A percentile compares a stretch with the other conserved stretches of the same genome.
Conservation (phyloP, 2,888 invertebrate species). For the Mongoloraphidia duomilia region DNA sequence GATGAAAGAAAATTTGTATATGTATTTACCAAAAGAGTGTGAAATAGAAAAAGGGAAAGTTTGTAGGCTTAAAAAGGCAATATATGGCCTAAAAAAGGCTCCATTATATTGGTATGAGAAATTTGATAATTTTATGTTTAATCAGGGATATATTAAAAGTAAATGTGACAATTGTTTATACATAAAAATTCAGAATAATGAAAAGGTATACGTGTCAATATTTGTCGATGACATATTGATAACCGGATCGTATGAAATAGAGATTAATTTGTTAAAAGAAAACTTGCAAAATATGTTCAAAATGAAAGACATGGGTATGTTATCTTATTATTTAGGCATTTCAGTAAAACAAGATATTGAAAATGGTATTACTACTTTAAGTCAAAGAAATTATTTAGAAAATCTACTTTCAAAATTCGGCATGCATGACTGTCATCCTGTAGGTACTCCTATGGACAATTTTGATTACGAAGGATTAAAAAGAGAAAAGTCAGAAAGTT, state of each 20-base stretch:
- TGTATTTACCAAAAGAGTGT: constrained; percentile 6
- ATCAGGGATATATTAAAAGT: constrained; percentile 6
- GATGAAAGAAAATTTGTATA: neutral
- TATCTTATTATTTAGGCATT: constrained; percentile 3
- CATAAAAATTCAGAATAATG: no score
- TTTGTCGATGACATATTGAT: constrained; percentile 6
- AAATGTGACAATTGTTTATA: no score
- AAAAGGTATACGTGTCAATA: constrained; percentile 2
- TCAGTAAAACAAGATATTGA: constrained; percentile 4
- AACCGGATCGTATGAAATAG: constrained; percentile 4
- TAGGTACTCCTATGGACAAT: constrained; percentile 4
- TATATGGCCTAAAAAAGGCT: constrained; percentile 6
- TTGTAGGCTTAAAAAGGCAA: constrained; percentile 6
- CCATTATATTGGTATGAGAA: constrained; percentile 8
- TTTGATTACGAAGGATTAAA: no score
- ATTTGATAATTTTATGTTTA: constrained; percentile 6
- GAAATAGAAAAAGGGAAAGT: constrained; percentile 1
- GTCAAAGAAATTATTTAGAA: constrained; percentile 5
- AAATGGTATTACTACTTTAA: neutral
- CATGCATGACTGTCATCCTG: constrained; percentile 5
- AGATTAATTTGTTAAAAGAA: constrained; percentile 3
- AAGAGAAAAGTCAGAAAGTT: no score
- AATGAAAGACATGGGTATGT: constrained; percentile 5
- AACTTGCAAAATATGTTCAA: constrained; percentile 3
- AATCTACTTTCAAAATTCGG: constrained; percentile 1